Percentiles rank a stretch among this genome's conserved stretches.
Evolutionary conservation across 2,113 vertebrate species (phyloP).

Genomic region (Bos indicus): DNA sequence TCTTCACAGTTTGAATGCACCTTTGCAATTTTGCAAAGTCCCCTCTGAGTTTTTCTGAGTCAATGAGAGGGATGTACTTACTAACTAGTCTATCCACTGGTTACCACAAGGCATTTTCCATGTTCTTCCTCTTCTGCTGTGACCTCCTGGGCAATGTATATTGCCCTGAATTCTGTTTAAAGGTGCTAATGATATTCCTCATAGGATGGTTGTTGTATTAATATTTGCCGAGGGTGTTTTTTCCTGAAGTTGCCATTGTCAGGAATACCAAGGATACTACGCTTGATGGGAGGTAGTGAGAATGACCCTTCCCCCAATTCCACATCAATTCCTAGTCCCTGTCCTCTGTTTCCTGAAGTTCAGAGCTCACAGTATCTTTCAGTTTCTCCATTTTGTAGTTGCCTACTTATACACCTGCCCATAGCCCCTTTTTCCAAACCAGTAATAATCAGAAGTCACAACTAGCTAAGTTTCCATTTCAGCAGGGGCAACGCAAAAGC

Average conservation of each 20-base stretch:
- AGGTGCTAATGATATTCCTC: background rate
- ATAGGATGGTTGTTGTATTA: background rate
- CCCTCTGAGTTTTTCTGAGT: background rate
- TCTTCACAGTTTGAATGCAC: background rate
- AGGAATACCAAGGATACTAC: background rate
- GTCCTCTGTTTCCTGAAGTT: background rate
- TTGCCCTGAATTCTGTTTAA: background rate
- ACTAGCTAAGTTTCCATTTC: background rate
- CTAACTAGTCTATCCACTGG: background rate
- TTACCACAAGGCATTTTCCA: background rate
- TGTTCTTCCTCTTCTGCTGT: background rate
- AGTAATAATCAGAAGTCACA: background rate
- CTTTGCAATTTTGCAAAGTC: background rate
- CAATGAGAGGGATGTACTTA: background rate
- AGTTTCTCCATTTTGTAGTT: background rate
- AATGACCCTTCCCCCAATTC: background rate
- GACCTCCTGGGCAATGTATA: background rate
- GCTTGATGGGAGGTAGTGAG: background rate
- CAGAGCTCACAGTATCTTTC: background rate
- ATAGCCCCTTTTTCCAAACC: background rate
- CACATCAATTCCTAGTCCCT: background rate
- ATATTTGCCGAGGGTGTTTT: background rate
- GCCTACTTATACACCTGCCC: background rate
- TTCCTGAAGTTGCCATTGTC: background rate
- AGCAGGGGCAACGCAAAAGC: background rate